Evolutionary conservation across 2,113 vertebrate species (phyloP).

Genomic region (Lethenteron camtschaticum): DNA sequence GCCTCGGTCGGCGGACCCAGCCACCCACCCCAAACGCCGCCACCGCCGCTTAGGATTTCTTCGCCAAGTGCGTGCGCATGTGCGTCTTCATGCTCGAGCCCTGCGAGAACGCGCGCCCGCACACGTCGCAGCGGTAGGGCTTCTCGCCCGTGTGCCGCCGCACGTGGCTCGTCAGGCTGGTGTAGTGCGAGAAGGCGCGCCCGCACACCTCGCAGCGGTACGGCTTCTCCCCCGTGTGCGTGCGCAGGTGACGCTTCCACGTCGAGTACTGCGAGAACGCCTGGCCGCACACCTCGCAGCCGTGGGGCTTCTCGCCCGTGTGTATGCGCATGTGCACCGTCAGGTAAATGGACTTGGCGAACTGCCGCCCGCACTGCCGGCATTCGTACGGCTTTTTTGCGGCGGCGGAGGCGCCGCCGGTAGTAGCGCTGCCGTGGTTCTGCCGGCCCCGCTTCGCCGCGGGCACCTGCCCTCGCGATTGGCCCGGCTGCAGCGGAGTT

Average conservation of each 20-base stretch:
- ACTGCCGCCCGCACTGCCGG: background rate
- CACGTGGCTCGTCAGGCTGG: background rate
- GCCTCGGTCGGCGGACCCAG: no score
- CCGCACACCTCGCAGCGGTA: background rate
- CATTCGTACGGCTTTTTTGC: background rate
- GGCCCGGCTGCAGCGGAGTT: no score
- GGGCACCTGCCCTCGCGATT: no score
- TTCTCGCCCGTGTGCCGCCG: conserved; percentile 5
- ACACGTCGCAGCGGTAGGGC: background rate
- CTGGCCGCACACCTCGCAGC: background rate
- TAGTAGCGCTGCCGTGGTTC: no score
- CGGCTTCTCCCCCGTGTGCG: background rate
- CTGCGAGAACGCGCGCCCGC: background rate
- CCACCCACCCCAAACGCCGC: no score
- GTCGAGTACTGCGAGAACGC: background rate
- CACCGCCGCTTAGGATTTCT: background rate
- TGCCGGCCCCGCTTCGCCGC: no score
- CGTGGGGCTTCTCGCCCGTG: background rate
- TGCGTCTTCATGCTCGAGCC: background rate
- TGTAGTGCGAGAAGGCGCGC: background rate
- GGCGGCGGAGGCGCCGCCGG: no score
- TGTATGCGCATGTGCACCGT: conserved; percentile 1
- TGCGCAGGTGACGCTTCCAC: background rate
- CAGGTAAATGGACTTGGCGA: background rate
- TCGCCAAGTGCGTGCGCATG: background rate